Base-by-base conservation (phyloP, 2,888 invertebrate species). In the Galerucella nymphaeae region DNA sequence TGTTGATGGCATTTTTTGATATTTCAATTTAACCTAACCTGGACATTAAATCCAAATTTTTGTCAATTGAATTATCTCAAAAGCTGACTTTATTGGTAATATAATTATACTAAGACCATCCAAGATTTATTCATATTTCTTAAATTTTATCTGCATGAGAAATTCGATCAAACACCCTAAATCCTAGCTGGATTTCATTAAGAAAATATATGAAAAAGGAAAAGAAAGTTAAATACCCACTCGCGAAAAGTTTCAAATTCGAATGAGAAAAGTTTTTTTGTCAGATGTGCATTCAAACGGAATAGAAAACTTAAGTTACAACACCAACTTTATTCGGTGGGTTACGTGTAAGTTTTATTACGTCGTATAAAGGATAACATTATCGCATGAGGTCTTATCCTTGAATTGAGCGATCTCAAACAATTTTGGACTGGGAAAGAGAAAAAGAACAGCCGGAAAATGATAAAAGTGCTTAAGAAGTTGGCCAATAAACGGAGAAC, bases 261-360 rank as follows among this genome's bases (percentile, higher is more conserved):
- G 68, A 61, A 68, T 68, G 68, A 68, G 68, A 68, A 68, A 68
- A 68, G 68, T 68, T 68, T 68, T 48, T 68, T 68, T 68, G 59
- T 68, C 68, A 68, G 68, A 59, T 68, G 68, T 59, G 68, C 68
- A 68, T 68, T 50, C 59, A 68, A 61, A 68, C 48, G 48, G 38
- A 68, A 66, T 66, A 58, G 66, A 66, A 66, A 66, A 66, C 42
- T 66, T 66, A 58, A 58, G 58, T 58, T 58, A 58, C 58, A 30
- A 58, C 58, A 48, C 48, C 6, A 48, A 48, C n/a, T 48, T 48
- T 30, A 10, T 45, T 16, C 16, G 16, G 53, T 9, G 53, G 53
- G 53, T 53, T 53, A 53, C 53, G 53, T 53, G 53, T 53, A 18
- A 53, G 53, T 53, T 53, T 53, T 53, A 53, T 53, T 16, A 16